phyloP scores from a whole-genome alignment of 2,113 vertebrate species.

The Chaetodon auriga region DNA sequence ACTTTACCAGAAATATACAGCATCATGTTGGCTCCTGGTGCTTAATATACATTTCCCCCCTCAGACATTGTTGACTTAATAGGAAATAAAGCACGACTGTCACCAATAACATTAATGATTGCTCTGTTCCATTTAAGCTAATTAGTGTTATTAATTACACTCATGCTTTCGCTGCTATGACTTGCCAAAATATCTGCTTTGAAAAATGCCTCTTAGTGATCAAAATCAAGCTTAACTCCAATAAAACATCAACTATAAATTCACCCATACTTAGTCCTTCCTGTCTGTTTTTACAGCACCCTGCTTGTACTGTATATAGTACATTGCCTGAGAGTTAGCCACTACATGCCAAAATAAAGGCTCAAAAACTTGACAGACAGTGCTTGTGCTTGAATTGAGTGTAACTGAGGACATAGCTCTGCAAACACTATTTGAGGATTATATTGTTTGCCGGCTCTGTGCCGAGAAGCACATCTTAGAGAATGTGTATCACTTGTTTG shows the following conservation, averaged over 20 bases:
- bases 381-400: neutral
- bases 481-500: conserved; percentile 48
- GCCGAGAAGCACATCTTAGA: conserved; percentile 39
- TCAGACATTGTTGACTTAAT: neutral
- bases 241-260: neutral
- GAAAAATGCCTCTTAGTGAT: neutral
- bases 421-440: conserved; percentile 41
- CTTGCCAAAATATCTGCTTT: neutral
- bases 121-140: no score
- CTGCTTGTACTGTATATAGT: neutral
- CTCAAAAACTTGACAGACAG: neutral
- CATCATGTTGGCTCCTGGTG: neutral
- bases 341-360: neutral
- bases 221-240: neutral
- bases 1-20: neutral
- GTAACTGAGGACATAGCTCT: conserved; percentile 30
- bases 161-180: neutral
- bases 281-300: neutral
- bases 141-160: neutral
- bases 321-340: neutral
- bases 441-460: conserved; percentile 48
- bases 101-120: neutral
- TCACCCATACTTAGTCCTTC: neutral
- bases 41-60: neutral
- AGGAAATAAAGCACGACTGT: neutral